A percentile compares a stretch with the other conserved stretches of the same genome.
Conservation (phyloP, 53 echinoderm and acorn worm genomes). For the Arbacia lixula region DNA sequence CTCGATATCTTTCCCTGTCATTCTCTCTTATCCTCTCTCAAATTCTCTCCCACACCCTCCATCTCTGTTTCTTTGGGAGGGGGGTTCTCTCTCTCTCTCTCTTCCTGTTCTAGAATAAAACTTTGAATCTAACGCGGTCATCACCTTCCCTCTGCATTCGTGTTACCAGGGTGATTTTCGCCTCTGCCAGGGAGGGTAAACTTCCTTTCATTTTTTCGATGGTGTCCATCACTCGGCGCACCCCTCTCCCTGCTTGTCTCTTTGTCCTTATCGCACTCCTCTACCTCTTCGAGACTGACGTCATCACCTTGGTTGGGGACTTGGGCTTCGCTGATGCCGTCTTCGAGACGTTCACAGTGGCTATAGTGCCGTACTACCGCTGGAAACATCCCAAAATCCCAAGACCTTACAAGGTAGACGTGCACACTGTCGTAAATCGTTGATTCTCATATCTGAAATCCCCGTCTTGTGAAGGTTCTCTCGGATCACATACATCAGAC, state of each 20-base stretch:
- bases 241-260: constrained; percentile 14
- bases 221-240: constrained; percentile 13
- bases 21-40: too few relatives aligned
- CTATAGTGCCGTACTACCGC: constrained; percentile 24
- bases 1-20: too few relatives aligned
- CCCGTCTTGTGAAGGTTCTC: too few relatives aligned
- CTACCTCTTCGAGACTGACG: constrained; percentile 22
- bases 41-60: too few relatives aligned
- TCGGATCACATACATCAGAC: too few relatives aligned
- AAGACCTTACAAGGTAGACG: constrained; percentile 35
- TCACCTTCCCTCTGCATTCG: too few relatives aligned
- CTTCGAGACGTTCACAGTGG: constrained; percentile 26
- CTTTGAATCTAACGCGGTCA: too few relatives aligned
- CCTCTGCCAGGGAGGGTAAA: constrained; percentile 21
- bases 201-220: constrained; percentile 26
- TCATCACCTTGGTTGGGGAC: constrained; percentile 10
- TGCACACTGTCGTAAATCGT: too few relatives aligned
- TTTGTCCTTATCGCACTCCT: background rate
- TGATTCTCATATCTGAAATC: too few relatives aligned
- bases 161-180: constrained; percentile 2
- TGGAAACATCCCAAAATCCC: constrained; percentile 22
- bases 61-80: too few relatives aligned
- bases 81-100: too few relatives aligned
- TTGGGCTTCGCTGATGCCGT: constrained; percentile 30
- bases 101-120: too few relatives aligned